phyloP scores from a whole-genome alignment of 2,888 invertebrate genomes.

The Conistra vaccinii region DNA sequence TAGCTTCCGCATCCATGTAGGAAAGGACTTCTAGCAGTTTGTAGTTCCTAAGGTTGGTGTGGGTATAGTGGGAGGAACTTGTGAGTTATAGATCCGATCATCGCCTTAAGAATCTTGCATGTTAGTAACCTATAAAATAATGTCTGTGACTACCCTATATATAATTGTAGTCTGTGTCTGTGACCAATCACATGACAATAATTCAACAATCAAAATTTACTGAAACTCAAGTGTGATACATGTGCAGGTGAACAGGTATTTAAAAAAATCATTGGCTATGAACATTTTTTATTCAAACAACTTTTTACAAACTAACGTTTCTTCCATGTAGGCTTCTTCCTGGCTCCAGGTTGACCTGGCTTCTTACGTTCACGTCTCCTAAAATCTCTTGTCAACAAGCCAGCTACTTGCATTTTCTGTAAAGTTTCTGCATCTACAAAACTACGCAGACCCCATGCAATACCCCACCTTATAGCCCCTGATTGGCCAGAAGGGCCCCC shows the following conservation, averaged over 20 bases:
- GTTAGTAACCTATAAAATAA: neutral
- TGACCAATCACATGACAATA: neutral
- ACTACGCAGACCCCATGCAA: slow-evolving; percentile 95
- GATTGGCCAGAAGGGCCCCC: slow-evolving; percentile 95
- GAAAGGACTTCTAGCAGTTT: neutral
- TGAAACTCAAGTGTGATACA: neutral
- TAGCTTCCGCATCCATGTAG: neutral
- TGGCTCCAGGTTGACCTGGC: slow-evolving; percentile 97
- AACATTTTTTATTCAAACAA: slow-evolving; percentile 42
- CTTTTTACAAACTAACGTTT: slow-evolving; percentile 92
- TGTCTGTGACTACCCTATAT: no score
- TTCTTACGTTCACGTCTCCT: slow-evolving; percentile 97
- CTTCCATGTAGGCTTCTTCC: slow-evolving; percentile 98
- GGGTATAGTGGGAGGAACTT: neutral
- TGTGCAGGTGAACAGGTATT: neutral
- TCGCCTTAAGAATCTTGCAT: neutral
- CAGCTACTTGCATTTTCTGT: slow-evolving; percentile 97
- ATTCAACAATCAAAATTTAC: neutral
- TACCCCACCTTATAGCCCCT: slow-evolving; percentile 97
- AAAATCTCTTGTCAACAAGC: slow-evolving; percentile 95
- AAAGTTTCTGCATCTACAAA: slow-evolving; percentile 94
- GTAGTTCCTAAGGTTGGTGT: neutral
- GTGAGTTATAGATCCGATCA: neutral
- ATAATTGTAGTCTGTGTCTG: no score
- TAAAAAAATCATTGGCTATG: slow-evolving; percentile 13